Conservation (phyloP, 2,888 invertebrate species). For the Himalopsyche japonica region DNA sequence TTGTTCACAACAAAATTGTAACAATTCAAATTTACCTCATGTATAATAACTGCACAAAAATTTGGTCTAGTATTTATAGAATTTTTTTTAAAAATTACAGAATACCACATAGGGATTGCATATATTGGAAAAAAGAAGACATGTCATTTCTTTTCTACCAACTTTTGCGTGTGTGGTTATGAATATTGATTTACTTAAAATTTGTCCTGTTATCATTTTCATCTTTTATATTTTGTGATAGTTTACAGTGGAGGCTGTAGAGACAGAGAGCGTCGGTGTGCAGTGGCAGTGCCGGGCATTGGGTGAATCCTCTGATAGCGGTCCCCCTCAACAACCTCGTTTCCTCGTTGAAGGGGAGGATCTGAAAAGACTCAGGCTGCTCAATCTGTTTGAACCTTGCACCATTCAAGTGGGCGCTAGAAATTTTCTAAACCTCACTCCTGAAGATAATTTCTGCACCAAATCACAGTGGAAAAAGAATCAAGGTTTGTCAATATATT, state of each 20-base stretch:
- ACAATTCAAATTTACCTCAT: too few relatives aligned
- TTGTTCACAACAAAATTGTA: too few relatives aligned
- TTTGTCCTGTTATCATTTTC: neutral
- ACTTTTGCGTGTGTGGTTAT: neutral
- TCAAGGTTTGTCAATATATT: constrained; percentile 53
- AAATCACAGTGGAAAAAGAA: constrained; percentile 78
- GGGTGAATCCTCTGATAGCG: constrained; percentile 58
- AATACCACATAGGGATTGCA: too few relatives aligned
- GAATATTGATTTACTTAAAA: neutral
- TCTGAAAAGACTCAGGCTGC: constrained; percentile 76
- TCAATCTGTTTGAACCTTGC: constrained; percentile 86
- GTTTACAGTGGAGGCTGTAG: constrained; percentile 82
- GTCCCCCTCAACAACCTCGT: constrained; percentile 69
- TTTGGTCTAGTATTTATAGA: too few relatives aligned
- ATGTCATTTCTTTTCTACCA: too few relatives aligned
- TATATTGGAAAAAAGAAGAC: too few relatives aligned
- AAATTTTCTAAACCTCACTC: constrained; percentile 77
- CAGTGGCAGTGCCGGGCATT: constrained; percentile 85
- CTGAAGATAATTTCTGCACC: constrained; percentile 74
- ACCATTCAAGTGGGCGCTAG: constrained; percentile 89
- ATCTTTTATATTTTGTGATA: constrained; percentile 43
- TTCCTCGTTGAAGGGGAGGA: constrained; percentile 73
- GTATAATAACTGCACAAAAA: too few relatives aligned
- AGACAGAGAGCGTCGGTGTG: constrained; percentile 79
- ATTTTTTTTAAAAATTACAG: too few relatives aligned